Conservation (phyloP, 2,113 vertebrate genomes). For the Bujurquina vittata region DNA sequence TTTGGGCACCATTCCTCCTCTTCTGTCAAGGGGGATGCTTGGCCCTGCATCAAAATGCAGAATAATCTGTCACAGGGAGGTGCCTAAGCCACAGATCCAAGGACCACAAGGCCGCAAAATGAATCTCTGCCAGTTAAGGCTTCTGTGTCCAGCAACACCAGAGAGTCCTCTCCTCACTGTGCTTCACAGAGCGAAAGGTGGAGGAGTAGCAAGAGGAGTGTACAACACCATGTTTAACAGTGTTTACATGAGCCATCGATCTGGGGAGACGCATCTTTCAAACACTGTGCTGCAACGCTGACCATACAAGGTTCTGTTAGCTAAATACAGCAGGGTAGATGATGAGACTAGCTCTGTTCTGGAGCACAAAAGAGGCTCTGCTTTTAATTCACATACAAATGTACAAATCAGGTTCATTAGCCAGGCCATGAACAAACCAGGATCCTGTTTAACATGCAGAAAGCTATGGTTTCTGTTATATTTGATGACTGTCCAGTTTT, state of each 20-base stretch:
- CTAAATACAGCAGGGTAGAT: constrained; percentile 35
- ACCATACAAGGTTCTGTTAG: constrained; percentile 80
- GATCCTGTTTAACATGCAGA: background rate
- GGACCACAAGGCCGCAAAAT: constrained; percentile 45
- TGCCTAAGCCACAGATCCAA: constrained; percentile 51
- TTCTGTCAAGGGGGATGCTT: constrained; percentile 60
- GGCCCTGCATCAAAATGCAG: constrained; percentile 57
- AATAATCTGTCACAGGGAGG: constrained; percentile 65
- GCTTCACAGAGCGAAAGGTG: constrained; percentile 38
- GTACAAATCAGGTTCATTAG: background rate
- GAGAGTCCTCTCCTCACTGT: constrained; percentile 20
- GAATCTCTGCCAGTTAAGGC: constrained; percentile 48
- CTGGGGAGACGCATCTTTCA: constrained; percentile 70
- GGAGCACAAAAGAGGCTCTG: background rate
- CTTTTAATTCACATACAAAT: constrained; percentile 3
- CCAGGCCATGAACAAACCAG: background rate
- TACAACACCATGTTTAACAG: constrained; percentile 66
- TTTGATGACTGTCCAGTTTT: background rate
- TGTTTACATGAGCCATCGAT: constrained; percentile 74
- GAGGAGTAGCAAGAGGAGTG: constrained; percentile 44
- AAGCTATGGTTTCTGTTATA: background rate
- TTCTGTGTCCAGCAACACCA: constrained; percentile 23
- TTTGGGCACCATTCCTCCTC: constrained; percentile 76
- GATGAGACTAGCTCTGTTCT: constrained; percentile 20
- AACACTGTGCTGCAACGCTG: constrained; percentile 59